Evolutionary conservation across 2,888 invertebrate genomes (phyloP).

Genomic region (Phyllotreta cruciferae): DNA sequence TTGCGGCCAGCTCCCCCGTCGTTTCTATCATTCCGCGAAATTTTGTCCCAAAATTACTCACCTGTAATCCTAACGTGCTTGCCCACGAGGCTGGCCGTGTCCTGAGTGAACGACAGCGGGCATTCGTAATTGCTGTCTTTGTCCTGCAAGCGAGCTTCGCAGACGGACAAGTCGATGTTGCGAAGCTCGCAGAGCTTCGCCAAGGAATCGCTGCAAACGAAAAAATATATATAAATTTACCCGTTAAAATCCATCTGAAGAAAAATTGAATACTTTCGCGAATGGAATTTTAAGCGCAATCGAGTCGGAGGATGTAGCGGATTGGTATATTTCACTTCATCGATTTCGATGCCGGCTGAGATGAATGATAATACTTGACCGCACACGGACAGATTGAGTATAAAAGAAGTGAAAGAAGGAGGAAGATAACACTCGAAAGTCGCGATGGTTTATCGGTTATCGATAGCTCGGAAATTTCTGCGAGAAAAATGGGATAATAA

Average conservation of each 20-base stretch:
- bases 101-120: conserved; percentile 63
- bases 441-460: background rate
- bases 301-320: too few species aligned
- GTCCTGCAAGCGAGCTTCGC: conserved; percentile 72
- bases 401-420: conserved; percentile 3
- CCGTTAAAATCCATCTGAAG: background rate
- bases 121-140: conserved; percentile 70
- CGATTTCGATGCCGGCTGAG: background rate
- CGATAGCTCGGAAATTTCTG: conserved; percentile 2
- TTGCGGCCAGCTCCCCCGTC: too few species aligned
- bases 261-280: background rate
- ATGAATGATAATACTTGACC: conserved; percentile 10
- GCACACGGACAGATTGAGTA: background rate
- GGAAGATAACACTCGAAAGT: conserved; percentile 6
- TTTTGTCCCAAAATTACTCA: conserved; percentile 51
- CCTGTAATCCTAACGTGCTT: conserved; percentile 71
- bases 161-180: conserved; percentile 67
- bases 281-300: background rate
- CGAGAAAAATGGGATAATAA: conserved; percentile 4
- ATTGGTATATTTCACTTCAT: too few species aligned
- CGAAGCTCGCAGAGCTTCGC: conserved; percentile 70
- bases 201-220: conserved; percentile 68
- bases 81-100: conserved; percentile 71
- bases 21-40: too few species aligned
- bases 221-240: conserved; percentile 6